phyloP scores from a whole-genome alignment of 2,113 vertebrate species.

The Phaethon lepturus region DNA sequence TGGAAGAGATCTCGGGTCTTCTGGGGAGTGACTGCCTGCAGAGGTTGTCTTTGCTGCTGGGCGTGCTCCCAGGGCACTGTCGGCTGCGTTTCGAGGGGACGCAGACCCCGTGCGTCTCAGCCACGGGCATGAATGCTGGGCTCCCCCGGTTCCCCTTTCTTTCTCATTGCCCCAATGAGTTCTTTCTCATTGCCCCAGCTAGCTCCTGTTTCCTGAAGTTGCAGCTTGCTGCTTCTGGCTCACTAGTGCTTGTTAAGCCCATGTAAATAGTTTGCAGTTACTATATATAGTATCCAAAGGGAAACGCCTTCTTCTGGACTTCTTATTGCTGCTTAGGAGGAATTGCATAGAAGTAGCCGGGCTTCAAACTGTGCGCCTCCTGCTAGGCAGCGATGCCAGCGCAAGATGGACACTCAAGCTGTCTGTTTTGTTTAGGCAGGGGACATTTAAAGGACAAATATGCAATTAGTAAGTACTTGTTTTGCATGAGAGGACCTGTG shows the following conservation, averaged over 20 bases:
- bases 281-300: constrained; percentile 1
- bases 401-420: constrained; percentile 9
- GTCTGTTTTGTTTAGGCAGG: constrained; percentile 33
- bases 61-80: accelerated
- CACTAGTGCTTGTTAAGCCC: neutral
- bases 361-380: constrained; percentile 38
- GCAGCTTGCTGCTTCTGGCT: neutral
- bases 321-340: neutral
- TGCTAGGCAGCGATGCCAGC: constrained; percentile 40
- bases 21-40: neutral
- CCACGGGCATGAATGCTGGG: no score
- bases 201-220: neutral
- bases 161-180: no score
- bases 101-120: accelerated
- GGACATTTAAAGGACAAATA: constrained; percentile 43
- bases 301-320: neutral
- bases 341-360: neutral
- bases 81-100: accelerated
- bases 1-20: neutral
- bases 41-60: neutral
- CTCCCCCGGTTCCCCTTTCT: neutral
- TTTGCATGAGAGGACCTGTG: constrained; percentile 16
- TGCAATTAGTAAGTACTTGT: constrained; percentile 24
- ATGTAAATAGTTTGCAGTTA: neutral
- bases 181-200: no score